Percentiles rank a stretch among this genome's conserved stretches.
phyloP scores from a whole-genome alignment of 2,797 vertebrate genomes.

The Emydoidea blandingii region DNA sequence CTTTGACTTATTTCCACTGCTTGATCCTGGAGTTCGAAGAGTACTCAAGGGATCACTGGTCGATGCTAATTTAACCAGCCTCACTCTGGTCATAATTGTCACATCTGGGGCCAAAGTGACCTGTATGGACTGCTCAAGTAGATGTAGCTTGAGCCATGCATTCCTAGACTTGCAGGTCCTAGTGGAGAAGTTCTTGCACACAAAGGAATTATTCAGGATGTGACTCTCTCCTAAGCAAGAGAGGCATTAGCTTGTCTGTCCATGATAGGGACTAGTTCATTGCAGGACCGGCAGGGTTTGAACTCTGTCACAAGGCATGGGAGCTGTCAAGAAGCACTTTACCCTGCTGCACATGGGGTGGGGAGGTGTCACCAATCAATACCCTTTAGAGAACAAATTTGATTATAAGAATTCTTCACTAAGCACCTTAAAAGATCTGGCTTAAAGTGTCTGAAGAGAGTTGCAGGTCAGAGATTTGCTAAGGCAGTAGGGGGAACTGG shows the following conservation, averaged over 20 bases:
- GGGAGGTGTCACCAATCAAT: background rate
- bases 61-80: background rate
- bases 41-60: background rate
- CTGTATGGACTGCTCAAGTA: background rate
- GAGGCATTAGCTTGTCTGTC: background rate
- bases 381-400: background rate
- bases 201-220: no score
- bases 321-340: background rate
- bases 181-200: background rate
- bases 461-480: background rate
- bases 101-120: rapidly evolving
- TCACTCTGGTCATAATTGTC: background rate
- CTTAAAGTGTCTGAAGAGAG: background rate
- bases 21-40: background rate
- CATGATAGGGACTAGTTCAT: background rate
- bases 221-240: background rate
- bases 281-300: background rate
- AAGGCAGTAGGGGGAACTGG: background rate
- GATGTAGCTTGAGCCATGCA: rapidly evolving
- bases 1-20: background rate
- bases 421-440: background rate
- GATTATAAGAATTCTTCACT: background rate
- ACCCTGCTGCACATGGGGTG: rapidly evolving
- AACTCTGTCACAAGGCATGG: background rate
- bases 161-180: background rate